phyloP scores from a whole-genome alignment of 2,113 vertebrate species.

The Cyanoramphus novaezelandiae region DNA sequence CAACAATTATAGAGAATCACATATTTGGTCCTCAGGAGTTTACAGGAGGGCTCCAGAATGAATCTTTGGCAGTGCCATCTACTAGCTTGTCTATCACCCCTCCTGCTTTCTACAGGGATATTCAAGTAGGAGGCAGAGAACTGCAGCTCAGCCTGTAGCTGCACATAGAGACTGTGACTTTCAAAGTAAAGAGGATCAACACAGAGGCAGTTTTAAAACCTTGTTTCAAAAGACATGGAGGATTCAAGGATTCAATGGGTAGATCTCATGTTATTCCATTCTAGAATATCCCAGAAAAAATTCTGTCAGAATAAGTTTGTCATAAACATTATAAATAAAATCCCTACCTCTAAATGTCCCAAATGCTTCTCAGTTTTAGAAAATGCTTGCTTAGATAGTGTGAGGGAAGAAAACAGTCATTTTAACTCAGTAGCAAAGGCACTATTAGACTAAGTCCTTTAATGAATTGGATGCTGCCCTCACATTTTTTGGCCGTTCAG shows the following conservation, averaged over 20 bases:
- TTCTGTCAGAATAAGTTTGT: not conserved
- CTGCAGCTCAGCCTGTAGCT: not conserved
- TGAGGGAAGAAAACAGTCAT: not conserved
- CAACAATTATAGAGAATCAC: not conserved
- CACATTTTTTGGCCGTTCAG: not conserved
- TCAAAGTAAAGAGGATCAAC: not conserved
- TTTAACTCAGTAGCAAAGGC: not conserved
- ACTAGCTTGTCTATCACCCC: not conserved
- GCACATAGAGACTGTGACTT: not conserved
- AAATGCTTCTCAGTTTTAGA: not conserved
- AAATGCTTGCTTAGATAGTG: not conserved
- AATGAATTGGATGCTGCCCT: not conserved
- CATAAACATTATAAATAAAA: not conserved
- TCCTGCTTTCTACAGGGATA: not conserved
- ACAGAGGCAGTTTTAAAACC: not conserved
- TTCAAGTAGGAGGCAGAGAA: not conserved
- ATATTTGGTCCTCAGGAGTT: not conserved
- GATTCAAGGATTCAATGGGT: not conserved
- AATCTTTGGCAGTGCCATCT: rapidly evolving
- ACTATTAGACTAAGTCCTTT: not conserved
- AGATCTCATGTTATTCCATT: not conserved
- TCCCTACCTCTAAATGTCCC: not conserved
- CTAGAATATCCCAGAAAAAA: not conserved
- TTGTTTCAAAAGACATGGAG: not conserved
- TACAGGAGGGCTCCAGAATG: not conserved